phyloP scores from a whole-genome alignment of 2,113 vertebrate species.

The Girardinichthys multiradiatus region DNA sequence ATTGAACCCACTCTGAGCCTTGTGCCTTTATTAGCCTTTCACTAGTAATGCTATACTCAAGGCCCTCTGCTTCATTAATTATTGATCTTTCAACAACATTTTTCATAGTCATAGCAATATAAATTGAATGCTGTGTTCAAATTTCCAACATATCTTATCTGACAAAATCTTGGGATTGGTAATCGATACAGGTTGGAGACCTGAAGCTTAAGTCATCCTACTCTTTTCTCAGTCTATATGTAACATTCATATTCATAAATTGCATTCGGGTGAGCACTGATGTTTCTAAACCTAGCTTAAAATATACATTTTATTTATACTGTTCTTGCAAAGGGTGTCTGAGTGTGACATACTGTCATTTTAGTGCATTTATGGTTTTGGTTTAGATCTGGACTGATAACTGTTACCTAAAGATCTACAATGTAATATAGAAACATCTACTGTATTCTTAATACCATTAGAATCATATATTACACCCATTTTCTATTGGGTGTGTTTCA shows the following conservation, averaged over 20 bases:
- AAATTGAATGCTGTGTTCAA: conserved; percentile 9
- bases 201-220: background rate
- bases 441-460: background rate
- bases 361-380: background rate
- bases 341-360: background rate
- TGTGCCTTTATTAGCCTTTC: conserved; percentile 8
- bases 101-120: conserved; percentile 6
- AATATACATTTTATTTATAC: background rate
- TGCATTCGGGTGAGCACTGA: background rate
- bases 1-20: background rate
- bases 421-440: background rate
- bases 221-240: background rate
- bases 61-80: conserved; percentile 8
- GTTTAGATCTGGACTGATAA: too few relatives aligned
- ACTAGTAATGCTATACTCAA: background rate
- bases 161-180: conserved; percentile 16
- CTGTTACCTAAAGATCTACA: background rate
- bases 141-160: conserved; percentile 8
- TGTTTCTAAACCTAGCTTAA: background rate
- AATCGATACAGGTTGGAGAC: conserved; percentile 22
- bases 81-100: conserved; percentile 23
- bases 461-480: conserved; percentile 3
- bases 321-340: background rate
- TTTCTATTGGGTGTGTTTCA: background rate
- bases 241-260: background rate